phyloP scores from a whole-genome alignment of 2,888 invertebrate genomes.

The Stenolophus ochropezus region DNA sequence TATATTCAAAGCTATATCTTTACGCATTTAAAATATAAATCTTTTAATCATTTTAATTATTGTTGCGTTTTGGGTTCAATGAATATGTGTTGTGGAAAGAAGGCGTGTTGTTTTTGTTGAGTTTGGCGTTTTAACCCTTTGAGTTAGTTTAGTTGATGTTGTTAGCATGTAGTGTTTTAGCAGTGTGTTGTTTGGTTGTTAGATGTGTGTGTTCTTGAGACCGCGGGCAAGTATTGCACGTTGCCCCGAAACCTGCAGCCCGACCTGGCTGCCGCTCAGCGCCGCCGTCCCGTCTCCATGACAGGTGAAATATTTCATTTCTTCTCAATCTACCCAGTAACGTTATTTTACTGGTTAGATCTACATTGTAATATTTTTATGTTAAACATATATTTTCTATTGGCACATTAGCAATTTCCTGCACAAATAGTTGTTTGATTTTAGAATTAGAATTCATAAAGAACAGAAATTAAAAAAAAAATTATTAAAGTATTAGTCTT shows the following conservation, averaged over 20 bases:
- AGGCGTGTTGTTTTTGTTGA: conserved; percentile 30
- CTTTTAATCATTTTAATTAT: no score
- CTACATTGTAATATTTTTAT: no score
- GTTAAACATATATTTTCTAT: background rate
- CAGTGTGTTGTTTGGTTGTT: conserved; percentile 62
- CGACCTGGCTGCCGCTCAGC: conserved; percentile 74
- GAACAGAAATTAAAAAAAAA: background rate
- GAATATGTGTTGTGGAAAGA: background rate
- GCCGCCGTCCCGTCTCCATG: conserved; percentile 78
- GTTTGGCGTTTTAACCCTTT: background rate
- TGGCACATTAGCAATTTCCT: background rate
- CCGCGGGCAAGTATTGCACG: conserved; percentile 77
- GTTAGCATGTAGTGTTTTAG: conserved; percentile 69
- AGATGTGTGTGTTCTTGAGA: conserved; percentile 73
- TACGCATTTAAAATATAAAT: no score
- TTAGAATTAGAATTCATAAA: no score
- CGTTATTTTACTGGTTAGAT: no score
- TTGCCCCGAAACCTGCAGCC: conserved; percentile 74
- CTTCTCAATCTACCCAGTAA: no score
- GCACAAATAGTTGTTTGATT: no score
- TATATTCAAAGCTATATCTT: no score
- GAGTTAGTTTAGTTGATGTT: conserved; percentile 11
- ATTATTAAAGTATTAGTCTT: background rate
- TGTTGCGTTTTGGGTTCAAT: no score
- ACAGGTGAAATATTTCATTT: no score